phyloP scores from a whole-genome alignment of 2,888 invertebrate species.

The Temnothorax unifasciatus region DNA sequence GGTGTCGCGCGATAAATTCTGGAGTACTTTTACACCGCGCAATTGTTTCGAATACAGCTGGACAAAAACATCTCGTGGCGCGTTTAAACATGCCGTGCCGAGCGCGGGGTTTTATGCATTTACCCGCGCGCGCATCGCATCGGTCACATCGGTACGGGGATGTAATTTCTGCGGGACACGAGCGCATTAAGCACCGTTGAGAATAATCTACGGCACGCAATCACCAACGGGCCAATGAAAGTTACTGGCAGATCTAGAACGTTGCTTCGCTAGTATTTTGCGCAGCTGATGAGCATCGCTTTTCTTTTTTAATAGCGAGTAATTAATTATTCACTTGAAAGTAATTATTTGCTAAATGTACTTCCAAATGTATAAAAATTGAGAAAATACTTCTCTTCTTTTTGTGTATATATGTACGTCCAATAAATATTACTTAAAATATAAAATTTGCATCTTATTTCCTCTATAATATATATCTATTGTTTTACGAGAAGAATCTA shows the following conservation, averaged over 20 bases:
- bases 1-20: conserved; percentile 58
- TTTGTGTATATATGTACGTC: background rate
- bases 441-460: background rate
- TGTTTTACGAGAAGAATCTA: background rate
- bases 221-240: conserved; percentile 64
- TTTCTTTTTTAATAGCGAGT: background rate
- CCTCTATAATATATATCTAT: background rate
- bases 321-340: conserved; percentile 21
- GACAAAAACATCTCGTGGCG: conserved; percentile 50
- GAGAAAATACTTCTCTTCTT: background rate
- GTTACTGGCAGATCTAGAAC: conserved; percentile 62
- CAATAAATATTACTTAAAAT: background rate
- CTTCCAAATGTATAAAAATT: background rate
- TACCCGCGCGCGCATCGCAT: conserved; percentile 40
- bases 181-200: conserved; percentile 62
- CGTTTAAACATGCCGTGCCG: conserved; percentile 51
- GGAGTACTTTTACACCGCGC: conserved; percentile 27
- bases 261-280: conserved; percentile 19
- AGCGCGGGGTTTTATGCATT: conserved; percentile 46
- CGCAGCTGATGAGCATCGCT: conserved; percentile 31
- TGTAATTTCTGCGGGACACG: conserved; percentile 57
- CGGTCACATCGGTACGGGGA: conserved; percentile 50
- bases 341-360: conserved; percentile 23
- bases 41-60: conserved; percentile 31
- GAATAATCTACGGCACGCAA: conserved; percentile 65